A percentile compares a stretch with the other conserved stretches of the same genome.
phyloP scores from a whole-genome alignment of 2,797 vertebrate species.

The Enteromius afrohamiltoni region DNA sequence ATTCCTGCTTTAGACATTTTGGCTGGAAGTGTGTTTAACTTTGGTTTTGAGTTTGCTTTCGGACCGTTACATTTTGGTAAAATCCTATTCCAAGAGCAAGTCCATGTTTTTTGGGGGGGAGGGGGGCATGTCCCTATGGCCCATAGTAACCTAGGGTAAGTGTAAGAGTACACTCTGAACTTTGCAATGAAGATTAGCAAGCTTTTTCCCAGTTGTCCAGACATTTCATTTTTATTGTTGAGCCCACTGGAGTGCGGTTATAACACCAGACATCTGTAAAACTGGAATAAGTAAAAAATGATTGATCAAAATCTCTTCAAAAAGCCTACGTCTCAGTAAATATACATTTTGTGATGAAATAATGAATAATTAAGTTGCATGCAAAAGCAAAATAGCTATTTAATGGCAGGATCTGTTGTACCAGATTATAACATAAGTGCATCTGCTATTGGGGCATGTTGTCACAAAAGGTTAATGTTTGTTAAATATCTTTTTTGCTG shows the following conservation, averaged over 20 bases:
- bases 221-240: constrained; percentile 24
- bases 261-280: neutral
- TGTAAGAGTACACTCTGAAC: constrained; percentile 31
- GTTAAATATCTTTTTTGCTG: neutral
- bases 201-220: neutral
- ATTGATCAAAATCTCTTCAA: neutral
- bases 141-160: neutral
- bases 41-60: constrained; percentile 26
- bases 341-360: neutral
- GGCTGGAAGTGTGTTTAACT: constrained; percentile 37
- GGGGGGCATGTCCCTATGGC: too few species aligned
- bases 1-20: neutral
- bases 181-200: constrained; percentile 5
- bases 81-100: neutral
- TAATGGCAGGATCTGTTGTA: neutral
- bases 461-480: neutral
- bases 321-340: neutral
- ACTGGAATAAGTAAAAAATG: neutral
- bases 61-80: constrained; percentile 32
- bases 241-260: neutral
- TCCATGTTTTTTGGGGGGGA: neutral
- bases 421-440: neutral
- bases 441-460: neutral
- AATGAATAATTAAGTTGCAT: neutral
- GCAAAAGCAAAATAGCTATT: neutral